Base-by-base conservation (phyloP, 2,888 invertebrate genomes). In the Therioaphis trifolii region DNA sequence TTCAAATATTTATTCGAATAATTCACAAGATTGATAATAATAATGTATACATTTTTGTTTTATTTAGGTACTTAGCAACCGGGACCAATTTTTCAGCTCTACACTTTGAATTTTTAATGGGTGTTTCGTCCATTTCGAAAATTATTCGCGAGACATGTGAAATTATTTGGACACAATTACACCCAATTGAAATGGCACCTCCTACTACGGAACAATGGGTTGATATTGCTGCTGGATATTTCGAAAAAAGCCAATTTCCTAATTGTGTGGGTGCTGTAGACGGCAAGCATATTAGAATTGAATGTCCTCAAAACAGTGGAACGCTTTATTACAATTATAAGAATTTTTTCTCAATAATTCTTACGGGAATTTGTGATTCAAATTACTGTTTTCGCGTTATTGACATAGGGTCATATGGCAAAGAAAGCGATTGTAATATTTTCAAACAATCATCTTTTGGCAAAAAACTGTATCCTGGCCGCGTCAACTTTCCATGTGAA, bases 321-420 rank as follows among this genome's bases (percentile, higher is more conserved):
- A 40, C n/a, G 43, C 24, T 69, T n/a, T 69, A 21, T 69, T 69
- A 24, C 40, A 69, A 69, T 69, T 46, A 46, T 69, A 69, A 69
- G 46, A 40, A 43, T 43, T 69, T 40, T 69, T 69, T 69, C 40
- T 69, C 40, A 24, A 21, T 69, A 46, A n/a, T 69, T 55, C 66
- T 85, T n/a, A 84, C 80, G 84, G 85, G 76, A 68, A 76, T 85
- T 15, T 55, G 61, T 58, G 85, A 85, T 61, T 40, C 55, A 43
- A 15, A 84, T 61, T 85, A 85, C 52, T 71, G 40, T 63, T 85
- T 85, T 35, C 86, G 86, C 43, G 80, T 86, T 68, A 86, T 87
- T 29, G 87, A 87, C 85, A 86, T 87, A 80, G 88, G 88, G 55
- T 85, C 86, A 61, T 86, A 86, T 85, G 87, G 87, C 9, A 86